Evolutionary conservation across 64 coral and sea anemone genomes (phyloP), one percentile per base, ranked within the genome.

Genomic region (Anthopleura sola): DNA sequence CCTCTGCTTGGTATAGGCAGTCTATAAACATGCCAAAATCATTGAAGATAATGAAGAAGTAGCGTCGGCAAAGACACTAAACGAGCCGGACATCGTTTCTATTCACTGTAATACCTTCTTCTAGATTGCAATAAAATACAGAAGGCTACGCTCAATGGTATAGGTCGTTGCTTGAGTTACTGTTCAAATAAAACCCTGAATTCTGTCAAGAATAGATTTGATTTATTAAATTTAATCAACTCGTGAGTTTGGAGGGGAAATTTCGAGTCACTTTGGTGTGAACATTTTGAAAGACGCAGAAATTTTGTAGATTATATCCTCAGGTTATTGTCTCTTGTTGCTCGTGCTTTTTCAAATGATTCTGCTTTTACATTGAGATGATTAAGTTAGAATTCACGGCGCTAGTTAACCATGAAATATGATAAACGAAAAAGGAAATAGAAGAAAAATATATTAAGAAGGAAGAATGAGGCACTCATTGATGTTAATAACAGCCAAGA

Each of bases 251-350:
- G 44, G 76, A 79, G 18, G 76, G 76, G 76, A 79, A 79, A 79
- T 79, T 79, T 48, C 44, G 16, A 40, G 76, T 79, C 76, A 79
- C 76, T 79, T 79, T 38, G 36, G 76, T 79, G 76, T 79, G 76
- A 79, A 79, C 76, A 79, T 79, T 79, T 37, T 79, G 44, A 44
- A 23, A 79, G 76, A 44, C 44, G 15, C 19, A 44, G 76, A 79
- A 79, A 79, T 79, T 44, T 79, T 79, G 5, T 79, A 38, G 76
- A 79, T 79, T 20, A 79, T 79, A 71, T 71, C 66, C 6, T 71
- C 34, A 29, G 28, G 66, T 71, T 31, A 71, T 71, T 71, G 66
- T 71, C 66, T 71, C 28, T 71, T 29, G 28, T 34, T 71, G 28
- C 66, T 31, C 66, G 34, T 29, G 12, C 10, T 34, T 15, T 71